Conservation (phyloP, 2,888 invertebrate species). For the Oxystoma pomonae region DNA sequence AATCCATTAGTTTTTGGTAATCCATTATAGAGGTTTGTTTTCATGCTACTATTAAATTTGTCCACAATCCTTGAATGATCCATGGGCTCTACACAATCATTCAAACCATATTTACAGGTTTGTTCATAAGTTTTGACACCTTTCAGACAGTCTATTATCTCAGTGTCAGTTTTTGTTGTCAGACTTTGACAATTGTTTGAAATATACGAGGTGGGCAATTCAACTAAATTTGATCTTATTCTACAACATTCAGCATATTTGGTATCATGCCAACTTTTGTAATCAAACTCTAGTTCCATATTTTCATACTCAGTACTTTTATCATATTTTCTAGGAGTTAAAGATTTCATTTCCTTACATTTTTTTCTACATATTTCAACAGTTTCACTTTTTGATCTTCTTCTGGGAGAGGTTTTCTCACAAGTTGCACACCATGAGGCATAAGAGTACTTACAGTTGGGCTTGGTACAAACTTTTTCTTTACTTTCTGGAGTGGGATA, state of each 20-base stretch:
- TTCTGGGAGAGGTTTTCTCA: slow-evolving; percentile 41
- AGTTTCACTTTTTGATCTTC: slow-evolving; percentile 44
- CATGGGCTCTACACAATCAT: slow-evolving; percentile 28
- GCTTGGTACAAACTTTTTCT: slow-evolving; percentile 27
- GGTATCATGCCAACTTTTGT: slow-evolving; percentile 35
- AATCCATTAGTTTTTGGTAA: slow-evolving; percentile 18
- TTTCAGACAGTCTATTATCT: slow-evolving; percentile 35
- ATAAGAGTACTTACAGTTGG: slow-evolving; percentile 39
- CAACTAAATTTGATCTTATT: slow-evolving; percentile 41
- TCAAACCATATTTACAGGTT: slow-evolving; percentile 31
- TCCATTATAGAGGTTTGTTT: slow-evolving; percentile 15
- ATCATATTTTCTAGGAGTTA: slow-evolving; percentile 38
- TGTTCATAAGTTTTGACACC: slow-evolving; percentile 36
- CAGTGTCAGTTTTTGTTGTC: slow-evolving; percentile 32
- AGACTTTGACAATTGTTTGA: slow-evolving; percentile 43
- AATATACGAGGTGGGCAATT: slow-evolving; percentile 47
- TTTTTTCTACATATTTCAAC: slow-evolving; percentile 40
- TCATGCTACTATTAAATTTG: slow-evolving; percentile 14
- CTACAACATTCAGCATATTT: slow-evolving; percentile 35
- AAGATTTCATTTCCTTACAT: slow-evolving; percentile 43
- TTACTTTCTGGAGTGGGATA: slow-evolving; percentile 34
- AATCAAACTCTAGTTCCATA: slow-evolving; percentile 43
- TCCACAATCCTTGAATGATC: slow-evolving; percentile 15
- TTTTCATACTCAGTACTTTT: slow-evolving; percentile 42
- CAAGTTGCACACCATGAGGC: slow-evolving; percentile 45